Evolutionary conservation across 2,113 vertebrate species (phyloP), one percentile per base, ranked within the genome.

Genomic region (Gavialis gangeticus): DNA sequence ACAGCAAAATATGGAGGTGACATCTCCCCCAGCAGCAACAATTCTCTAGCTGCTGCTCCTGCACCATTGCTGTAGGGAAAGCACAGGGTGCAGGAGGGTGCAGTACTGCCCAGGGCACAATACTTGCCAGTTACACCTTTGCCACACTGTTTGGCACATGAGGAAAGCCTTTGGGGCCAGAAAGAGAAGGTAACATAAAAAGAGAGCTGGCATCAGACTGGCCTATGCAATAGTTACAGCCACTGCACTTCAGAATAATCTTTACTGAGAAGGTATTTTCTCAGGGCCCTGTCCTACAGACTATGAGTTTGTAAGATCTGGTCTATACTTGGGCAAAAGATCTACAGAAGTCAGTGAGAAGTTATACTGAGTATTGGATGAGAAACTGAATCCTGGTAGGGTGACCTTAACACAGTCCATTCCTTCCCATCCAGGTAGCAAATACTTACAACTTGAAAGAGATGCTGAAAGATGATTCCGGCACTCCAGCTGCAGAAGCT

Each of bases 361-460:
- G 75, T 79, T 58, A 87, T 37, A 87, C 89, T 91, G 92, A 87
- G 81, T 78, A 46, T 84, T 21, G 60, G 59, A 15, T 55, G 92
- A 85, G 82, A 87, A 85, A 60, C 89, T 77, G 80, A 85, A 69
- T 60, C 93, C 91, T 85, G 25, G 34, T 1, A 10, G 80, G 34
- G 64, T 86, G 93, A 94, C 95, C 93, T 96, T 96, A 94, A 62
- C 84, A 55, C 75, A 88, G 93, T 83, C 94, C 93, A 89, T 91
- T 64, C 77, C 81, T 96, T 94, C 73, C 83, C 94, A 46, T 46
- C 30, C 87, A 58, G 71, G 82, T 46, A 54, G 84, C 79, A 91
- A 94, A 93, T 67, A 82, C 75, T 34, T 60, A 92, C 37, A 58
- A 0, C 0, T 30, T 79, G 69, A 95, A 16, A 80, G 89, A 95